Conservation (phyloP, 1,140 invertebrate genomes). For the Ctenoplectra terminalis region DNA sequence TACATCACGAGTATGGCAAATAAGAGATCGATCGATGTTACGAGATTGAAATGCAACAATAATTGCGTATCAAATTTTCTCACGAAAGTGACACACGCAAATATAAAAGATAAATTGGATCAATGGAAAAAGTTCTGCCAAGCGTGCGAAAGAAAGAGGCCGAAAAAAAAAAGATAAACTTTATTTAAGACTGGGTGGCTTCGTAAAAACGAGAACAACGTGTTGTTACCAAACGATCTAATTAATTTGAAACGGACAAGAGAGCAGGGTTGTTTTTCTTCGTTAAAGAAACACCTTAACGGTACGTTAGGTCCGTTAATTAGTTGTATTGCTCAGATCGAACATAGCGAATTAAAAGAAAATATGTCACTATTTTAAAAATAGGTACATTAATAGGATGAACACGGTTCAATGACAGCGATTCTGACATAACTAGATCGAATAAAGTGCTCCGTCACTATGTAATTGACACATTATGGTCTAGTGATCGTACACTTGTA, state of each 20-base stretch:
- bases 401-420: neutral
- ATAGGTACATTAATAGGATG: neutral
- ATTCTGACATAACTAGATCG: neutral
- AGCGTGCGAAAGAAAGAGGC: neutral
- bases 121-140: neutral
- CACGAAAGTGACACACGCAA: no score
- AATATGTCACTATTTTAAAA: neutral
- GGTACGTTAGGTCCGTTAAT: slow-evolving; percentile 34
- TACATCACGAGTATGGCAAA: slow-evolving; percentile 69
- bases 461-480: slow-evolving; percentile 17
- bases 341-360: neutral
- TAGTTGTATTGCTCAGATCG: neutral
- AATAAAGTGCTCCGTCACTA: neutral
- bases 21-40: neutral
- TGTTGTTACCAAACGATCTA: slow-evolving; percentile 18
- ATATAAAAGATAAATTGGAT: neutral
- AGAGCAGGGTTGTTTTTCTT: neutral
- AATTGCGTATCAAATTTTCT: neutral
- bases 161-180: neutral
- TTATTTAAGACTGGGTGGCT: neutral
- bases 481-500: neutral
- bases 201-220: neutral
- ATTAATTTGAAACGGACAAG: slow-evolving; percentile 3
- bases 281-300: slow-evolving; percentile 14
- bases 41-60: neutral